Conservation (phyloP, 2,888 invertebrate genomes). For the Agapetus fuscipes region DNA sequence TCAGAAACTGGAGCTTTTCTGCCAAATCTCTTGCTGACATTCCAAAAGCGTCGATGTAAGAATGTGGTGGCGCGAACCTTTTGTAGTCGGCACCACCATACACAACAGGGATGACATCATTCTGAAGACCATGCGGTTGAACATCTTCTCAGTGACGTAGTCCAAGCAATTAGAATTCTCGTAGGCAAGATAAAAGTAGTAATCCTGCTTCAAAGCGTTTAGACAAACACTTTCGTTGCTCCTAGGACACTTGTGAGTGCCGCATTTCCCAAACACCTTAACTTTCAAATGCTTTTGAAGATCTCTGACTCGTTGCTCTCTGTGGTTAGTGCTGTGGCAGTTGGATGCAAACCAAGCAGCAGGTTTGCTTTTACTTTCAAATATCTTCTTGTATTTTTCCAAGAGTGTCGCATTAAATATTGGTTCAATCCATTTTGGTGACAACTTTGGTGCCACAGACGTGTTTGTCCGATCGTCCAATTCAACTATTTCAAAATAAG, state of each 20-base stretch:
- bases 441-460: constrained; percentile 26
- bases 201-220: constrained; percentile 38
- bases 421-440: constrained; percentile 26
- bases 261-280: constrained; percentile 56
- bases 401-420: background rate
- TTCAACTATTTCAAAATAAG: constrained; percentile 30
- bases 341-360: constrained; percentile 50
- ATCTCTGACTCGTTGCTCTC: constrained; percentile 35
- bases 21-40: constrained; percentile 49
- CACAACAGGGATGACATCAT: constrained; percentile 32
- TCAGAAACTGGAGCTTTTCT: constrained; percentile 41
- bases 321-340: constrained; percentile 35
- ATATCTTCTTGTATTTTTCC: constrained; percentile 2
- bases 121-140: too few species aligned
- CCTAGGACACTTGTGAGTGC: constrained; percentile 29
- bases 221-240: constrained; percentile 27
- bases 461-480: constrained; percentile 25
- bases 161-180: constrained; percentile 61
- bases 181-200: constrained; percentile 58
- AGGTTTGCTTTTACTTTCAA: constrained; percentile 34
- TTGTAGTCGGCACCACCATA: constrained; percentile 38
- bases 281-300: constrained; percentile 48
- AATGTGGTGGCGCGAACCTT: constrained; percentile 39
- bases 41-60: constrained; percentile 56
- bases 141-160: constrained; percentile 61